A percentile compares a stretch with the other conserved stretches of the same genome.
phyloP scores from a whole-genome alignment of 2,113 vertebrate genomes.

The Ibidorhyncha struthersii region DNA sequence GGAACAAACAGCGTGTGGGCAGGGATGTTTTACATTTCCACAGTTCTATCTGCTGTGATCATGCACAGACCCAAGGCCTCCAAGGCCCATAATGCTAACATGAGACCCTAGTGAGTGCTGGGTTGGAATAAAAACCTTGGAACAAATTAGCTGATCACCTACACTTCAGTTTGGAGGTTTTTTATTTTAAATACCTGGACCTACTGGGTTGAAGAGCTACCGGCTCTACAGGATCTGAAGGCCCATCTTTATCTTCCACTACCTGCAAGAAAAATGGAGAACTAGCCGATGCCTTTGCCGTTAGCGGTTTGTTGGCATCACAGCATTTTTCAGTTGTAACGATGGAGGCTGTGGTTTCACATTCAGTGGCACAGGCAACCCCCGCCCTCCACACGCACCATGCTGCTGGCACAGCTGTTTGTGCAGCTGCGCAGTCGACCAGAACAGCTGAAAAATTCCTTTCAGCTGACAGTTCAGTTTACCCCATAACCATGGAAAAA shows the following conservation, averaged over 20 bases:
- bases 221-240: not conserved
- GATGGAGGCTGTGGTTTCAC: not conserved
- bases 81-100: not conserved
- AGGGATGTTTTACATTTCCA: not conserved
- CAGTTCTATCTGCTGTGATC: not conserved
- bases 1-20: not conserved
- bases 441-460: conserved; percentile 17
- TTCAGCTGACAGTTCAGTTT: not conserved
- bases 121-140: not conserved
- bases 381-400: not conserved
- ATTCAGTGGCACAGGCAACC: not conserved
- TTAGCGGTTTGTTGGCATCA: not conserved
- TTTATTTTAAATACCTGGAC: not conserved
- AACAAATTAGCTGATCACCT: not conserved
- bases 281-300: not conserved
- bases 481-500: not conserved
- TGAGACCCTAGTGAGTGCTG: not conserved
- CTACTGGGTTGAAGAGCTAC: not conserved
- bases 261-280: not conserved
- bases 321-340: not conserved
- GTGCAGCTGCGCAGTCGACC: not conserved
- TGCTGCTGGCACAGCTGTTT: conserved; percentile 4
- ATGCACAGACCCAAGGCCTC: not conserved
- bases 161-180: not conserved
- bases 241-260: not conserved